Evolutionary conservation across 1,140 invertebrate genomes (phyloP).

Genomic region (Euura lappo): DNA sequence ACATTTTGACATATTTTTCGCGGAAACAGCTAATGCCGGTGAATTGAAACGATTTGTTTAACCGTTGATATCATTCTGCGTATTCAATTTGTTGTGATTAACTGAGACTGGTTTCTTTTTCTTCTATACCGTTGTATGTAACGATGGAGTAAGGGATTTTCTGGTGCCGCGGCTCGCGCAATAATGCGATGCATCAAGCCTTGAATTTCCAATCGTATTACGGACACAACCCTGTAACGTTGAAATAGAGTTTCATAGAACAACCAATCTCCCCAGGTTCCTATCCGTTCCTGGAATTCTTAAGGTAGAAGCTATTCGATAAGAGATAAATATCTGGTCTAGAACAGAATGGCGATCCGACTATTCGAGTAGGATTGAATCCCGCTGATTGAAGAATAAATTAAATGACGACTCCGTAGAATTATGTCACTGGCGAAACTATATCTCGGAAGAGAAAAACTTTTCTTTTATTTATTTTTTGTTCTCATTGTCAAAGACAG

Average conservation of each 20-base stretch:
- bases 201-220: constrained; percentile 4
- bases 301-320: not conserved
- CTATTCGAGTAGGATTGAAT: not conserved
- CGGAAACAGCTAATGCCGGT: too few relatives aligned
- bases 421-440: not conserved
- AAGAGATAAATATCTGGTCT: not conserved
- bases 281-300: not conserved
- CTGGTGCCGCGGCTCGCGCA: too few relatives aligned
- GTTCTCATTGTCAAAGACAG: too few relatives aligned
- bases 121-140: too few relatives aligned
- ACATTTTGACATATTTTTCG: too few relatives aligned
- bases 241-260: not conserved
- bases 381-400: not conserved
- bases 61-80: too few relatives aligned
- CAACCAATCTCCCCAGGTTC: not conserved
- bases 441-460: not conserved
- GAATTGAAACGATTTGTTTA: too few relatives aligned
- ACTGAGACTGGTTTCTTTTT: too few relatives aligned
- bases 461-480: not conserved
- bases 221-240: not conserved
- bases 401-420: too few relatives aligned
- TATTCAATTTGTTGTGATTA: too few relatives aligned
- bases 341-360: not conserved
- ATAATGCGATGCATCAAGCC: not conserved
- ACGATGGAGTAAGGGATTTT: too few relatives aligned